Percentiles rank a stretch among this genome's conserved stretches.
Evolutionary conservation across 2,888 invertebrate genomes (phyloP).

Genomic region (Vannuccia rotundouncinata): DNA sequence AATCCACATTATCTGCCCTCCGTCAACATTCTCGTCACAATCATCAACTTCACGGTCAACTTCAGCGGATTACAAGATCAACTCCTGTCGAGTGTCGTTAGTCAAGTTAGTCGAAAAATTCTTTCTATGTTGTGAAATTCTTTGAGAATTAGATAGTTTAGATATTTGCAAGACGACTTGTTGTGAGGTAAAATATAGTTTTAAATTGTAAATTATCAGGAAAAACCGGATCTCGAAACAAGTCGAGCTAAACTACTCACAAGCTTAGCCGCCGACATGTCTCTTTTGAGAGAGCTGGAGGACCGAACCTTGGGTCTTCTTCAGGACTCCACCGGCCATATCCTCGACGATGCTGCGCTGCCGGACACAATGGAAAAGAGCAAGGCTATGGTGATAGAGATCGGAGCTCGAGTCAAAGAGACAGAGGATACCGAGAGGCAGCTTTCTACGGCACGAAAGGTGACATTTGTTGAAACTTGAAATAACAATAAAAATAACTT

Average conservation of each 20-base stretch:
- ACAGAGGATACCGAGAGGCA: constrained; percentile 53
- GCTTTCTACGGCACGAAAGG: constrained; percentile 50
- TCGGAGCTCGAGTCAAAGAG: constrained; percentile 48
- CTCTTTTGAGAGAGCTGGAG: constrained; percentile 51
- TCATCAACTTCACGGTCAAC: constrained; percentile 57
- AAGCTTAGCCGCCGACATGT: constrained; percentile 45
- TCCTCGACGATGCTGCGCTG: constrained; percentile 54
- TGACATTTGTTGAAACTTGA: too few species aligned
- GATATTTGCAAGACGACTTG: too few species aligned
- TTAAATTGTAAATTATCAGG: too few species aligned
- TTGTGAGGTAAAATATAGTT: too few species aligned
- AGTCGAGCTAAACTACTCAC: constrained; percentile 43
- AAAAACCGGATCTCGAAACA: constrained; percentile 50
- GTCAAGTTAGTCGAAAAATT: constrained; percentile 54
- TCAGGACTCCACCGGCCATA: constrained; percentile 52
- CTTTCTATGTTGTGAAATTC: too few species aligned
- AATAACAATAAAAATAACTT: too few species aligned
- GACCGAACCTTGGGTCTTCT: constrained; percentile 53
- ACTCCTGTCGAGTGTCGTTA: constrained; percentile 54
- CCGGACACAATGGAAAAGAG: constrained; percentile 52
- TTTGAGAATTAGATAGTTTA: too few species aligned
- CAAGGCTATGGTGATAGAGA: constrained; percentile 52
- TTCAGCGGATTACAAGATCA: constrained; percentile 56
- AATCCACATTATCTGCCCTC: constrained; percentile 56
- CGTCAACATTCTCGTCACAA: constrained; percentile 53